phyloP scores from a whole-genome alignment of 2,888 invertebrate genomes.

The Drosophila birchii region DNA sequence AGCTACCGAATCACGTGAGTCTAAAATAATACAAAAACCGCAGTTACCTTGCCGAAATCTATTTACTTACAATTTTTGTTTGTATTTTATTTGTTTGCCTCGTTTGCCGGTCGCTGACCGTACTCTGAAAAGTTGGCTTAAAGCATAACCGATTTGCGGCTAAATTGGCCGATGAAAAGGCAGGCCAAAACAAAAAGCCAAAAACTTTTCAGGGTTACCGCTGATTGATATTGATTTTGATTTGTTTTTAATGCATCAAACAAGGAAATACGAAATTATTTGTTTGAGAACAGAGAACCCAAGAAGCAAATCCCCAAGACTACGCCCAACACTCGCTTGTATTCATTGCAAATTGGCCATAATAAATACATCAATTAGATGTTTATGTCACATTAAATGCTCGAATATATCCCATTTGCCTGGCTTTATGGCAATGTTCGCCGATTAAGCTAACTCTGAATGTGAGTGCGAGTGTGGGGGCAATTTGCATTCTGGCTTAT shows the following conservation, averaged over 20 bases:
- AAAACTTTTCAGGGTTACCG: conserved; percentile 30
- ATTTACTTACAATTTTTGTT: conserved; percentile 19
- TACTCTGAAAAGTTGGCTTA: conserved; percentile 24
- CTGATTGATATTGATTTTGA: conserved; percentile 34
- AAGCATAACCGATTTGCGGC: conserved; percentile 39
- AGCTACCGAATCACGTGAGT: conserved; percentile 46
- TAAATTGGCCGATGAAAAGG: conserved; percentile 40
- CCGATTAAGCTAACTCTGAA: conserved; percentile 27
- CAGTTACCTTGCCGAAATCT: conserved; percentile 43
- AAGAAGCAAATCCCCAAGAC: background rate
- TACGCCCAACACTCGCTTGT: background rate
- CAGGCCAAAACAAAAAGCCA: conserved; percentile 35
- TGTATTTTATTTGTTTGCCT: conserved; percentile 32
- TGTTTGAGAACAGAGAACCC: background rate
- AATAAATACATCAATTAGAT: conserved; percentile 32
- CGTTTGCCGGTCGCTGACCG: conserved; percentile 46
- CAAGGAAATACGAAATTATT: conserved; percentile 27
- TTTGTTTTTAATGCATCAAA: conserved; percentile 45
- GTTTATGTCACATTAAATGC: conserved; percentile 41
- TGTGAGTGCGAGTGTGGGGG: conserved; percentile 13
- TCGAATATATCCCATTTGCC: conserved; percentile 33
- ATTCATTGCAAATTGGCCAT: conserved; percentile 30
- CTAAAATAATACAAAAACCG: conserved; percentile 33
- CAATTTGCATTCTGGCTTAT: conserved; percentile 57
- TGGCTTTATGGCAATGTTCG: conserved; percentile 43